Evolutionary conservation across 2,113 vertebrate species (phyloP).

Genomic region (Anguilla japonica): DNA sequence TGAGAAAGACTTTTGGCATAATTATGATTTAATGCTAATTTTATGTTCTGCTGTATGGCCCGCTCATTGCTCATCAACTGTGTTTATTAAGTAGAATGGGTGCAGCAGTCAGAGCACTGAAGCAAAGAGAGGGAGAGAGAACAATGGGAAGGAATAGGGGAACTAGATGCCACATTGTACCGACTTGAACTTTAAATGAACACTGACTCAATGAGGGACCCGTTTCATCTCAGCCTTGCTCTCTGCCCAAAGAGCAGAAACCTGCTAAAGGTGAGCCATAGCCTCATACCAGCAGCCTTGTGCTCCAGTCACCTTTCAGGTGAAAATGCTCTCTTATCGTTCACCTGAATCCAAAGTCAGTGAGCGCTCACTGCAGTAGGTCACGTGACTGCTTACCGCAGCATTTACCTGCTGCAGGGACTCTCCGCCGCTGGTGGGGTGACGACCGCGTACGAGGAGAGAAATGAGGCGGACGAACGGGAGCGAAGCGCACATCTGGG

Average conservation of each 20-base stretch:
- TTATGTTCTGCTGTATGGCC: not conserved
- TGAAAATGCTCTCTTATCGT: not conserved
- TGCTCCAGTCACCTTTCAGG: not conserved
- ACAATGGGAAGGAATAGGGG: not conserved
- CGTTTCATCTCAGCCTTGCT: not conserved
- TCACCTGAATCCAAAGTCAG: not conserved
- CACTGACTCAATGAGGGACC: not conserved
- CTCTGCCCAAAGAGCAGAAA: not conserved
- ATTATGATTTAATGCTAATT: slow-evolving; percentile 18
- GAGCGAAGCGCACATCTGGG: not conserved
- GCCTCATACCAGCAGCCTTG: not conserved
- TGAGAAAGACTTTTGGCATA: not conserved
- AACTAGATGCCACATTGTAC: not conserved
- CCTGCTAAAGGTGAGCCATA: not conserved
- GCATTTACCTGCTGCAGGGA: not conserved
- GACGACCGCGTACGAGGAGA: not conserved
- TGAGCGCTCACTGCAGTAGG: not conserved
- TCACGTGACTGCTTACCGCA: not conserved
- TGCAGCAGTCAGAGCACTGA: not conserved
- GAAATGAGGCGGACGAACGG: not conserved
- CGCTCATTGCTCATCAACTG: not conserved
- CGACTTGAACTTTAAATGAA: not conserved
- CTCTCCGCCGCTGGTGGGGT: not conserved
- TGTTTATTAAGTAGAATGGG: not conserved
- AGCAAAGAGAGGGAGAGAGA: not conserved